Evolutionary conservation across 2,888 invertebrate species (phyloP).

Genomic region (Xestoiulus laeticollis): DNA sequence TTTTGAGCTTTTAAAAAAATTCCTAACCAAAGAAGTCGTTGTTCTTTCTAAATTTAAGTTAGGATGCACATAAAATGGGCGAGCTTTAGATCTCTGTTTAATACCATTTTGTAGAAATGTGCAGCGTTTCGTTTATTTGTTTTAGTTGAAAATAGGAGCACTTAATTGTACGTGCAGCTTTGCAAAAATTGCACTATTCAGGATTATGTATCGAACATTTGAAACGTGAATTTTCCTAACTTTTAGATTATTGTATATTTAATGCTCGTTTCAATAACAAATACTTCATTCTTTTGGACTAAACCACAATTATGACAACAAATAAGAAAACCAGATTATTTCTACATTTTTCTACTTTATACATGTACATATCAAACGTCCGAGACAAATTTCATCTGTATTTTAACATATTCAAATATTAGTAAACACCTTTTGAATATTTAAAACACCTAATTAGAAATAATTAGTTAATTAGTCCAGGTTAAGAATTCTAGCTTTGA

Average conservation of each 20-base stretch:
- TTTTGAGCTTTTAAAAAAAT: not conserved
- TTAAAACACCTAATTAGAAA: too few relatives aligned
- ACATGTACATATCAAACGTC: too few relatives aligned
- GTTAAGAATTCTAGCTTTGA: too few relatives aligned
- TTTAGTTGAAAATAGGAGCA: conserved; percentile 34
- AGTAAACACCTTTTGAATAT: too few relatives aligned
- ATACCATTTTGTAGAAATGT: conserved; percentile 2
- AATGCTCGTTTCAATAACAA: not conserved
- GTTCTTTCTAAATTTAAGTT: conserved; percentile 24
- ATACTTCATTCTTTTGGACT: not conserved
- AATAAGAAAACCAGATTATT: too few relatives aligned
- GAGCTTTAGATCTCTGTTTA: conserved; percentile 27
- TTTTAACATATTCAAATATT: too few relatives aligned
- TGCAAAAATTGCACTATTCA: not conserved
- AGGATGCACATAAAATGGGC: conserved; percentile 5
- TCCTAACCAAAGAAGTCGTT: conserved; percentile 19
- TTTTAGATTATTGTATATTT: not conserved
- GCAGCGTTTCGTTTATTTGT: conserved; percentile 13
- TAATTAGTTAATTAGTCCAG: too few relatives aligned
- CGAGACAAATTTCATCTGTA: too few relatives aligned
- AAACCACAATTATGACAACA: not conserved
- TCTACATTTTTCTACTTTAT: too few relatives aligned
- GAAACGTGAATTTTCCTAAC: too few relatives aligned
- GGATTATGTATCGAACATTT: not conserved
- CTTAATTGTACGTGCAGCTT: conserved; percentile 2